Base-by-base conservation (phyloP, 2,797 vertebrate genomes). In the Tangara arthus region DNA sequence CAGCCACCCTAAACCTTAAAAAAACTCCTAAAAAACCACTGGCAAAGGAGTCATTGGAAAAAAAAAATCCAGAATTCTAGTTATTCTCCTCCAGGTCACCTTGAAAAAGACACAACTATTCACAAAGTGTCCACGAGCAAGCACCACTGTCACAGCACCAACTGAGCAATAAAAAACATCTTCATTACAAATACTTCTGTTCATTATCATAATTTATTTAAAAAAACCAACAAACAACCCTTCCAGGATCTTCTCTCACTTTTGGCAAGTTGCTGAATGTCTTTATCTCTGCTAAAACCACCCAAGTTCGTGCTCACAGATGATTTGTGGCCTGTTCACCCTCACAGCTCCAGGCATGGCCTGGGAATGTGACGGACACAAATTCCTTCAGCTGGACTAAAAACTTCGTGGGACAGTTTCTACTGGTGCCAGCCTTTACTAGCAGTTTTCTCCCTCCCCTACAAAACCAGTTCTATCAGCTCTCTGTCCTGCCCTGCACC, bases 211-310 rank as follows among this genome's bases (percentile, higher is more conserved):
- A 60, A 78, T 72, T 68, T 32, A 57, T 49, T 55, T 21, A 1
- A 10, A 66, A 41, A 60, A 53, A n/a, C 3, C 24, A 41, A 6
- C 4, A 7, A 3, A 3, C 17, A 32, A 23, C 3, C 6, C 22
- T 11, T 7, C 6, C 0, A 1, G 57, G 70, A 57, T 53, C 8
- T n/a, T n/a, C 37, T 28, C 47, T n/a, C 72, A 53, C 8, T 24
- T 75, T 65, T 82, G 87, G 68, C 39, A 72, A 44, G 30, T 5
- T 34, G 87, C 41, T 86, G 41, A 53, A 15, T 13, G 24, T 42
- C 22, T 57, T 37, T 15, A 3, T 49, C 46, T 65, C 56, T 41
- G 66, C 53, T 73, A 60, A 14, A 42, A 39, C 28, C 37, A 42
- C 22, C 46, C 5, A 8, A 7, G 30, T 12, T 53, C 28, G 35